phyloP scores from a whole-genome alignment of 92 coral and sea anemone genomes.

The Porites cylindrica region DNA sequence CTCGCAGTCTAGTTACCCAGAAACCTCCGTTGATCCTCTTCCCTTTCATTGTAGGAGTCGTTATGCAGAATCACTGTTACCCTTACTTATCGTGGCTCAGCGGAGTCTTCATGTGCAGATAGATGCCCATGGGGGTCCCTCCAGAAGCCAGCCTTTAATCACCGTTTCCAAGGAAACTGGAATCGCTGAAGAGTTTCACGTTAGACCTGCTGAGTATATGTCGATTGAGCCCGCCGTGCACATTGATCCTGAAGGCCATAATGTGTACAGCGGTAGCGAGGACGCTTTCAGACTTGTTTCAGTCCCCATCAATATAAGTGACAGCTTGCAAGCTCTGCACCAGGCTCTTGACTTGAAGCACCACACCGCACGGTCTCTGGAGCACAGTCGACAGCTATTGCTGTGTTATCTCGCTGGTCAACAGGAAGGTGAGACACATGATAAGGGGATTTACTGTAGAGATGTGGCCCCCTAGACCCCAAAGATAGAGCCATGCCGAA shows the following conservation, averaged over 20 bases:
- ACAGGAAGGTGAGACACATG: conserved; percentile 67
- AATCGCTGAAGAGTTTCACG: conserved; percentile 76
- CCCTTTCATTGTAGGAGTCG: conserved; percentile 71
- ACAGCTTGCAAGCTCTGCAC: conserved; percentile 78
- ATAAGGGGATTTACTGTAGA: no score
- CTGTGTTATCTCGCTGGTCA: conserved; percentile 97
- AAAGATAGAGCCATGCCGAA: no score
- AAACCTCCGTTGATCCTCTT: background rate
- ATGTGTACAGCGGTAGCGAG: conserved; percentile 91
- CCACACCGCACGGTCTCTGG: conserved; percentile 91
- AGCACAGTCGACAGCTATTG: conserved; percentile 94
- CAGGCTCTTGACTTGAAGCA: conserved; percentile 89
- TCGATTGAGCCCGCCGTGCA: conserved; percentile 97
- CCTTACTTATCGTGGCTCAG: conserved; percentile 90
- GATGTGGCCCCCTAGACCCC: no score
- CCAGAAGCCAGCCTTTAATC: conserved; percentile 83
- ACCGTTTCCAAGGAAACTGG: conserved; percentile 83
- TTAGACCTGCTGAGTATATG: conserved; percentile 75
- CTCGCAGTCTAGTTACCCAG: no score
- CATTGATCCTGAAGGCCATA: conserved; percentile 96
- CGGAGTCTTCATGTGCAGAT: conserved; percentile 79
- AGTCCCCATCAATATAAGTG: conserved; percentile 87
- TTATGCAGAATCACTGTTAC: conserved; percentile 91
- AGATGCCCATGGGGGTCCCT: conserved; percentile 83
- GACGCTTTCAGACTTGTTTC: conserved; percentile 89